Base-by-base conservation (phyloP, 2,888 invertebrate species). In the Colostygia pectinataria region DNA sequence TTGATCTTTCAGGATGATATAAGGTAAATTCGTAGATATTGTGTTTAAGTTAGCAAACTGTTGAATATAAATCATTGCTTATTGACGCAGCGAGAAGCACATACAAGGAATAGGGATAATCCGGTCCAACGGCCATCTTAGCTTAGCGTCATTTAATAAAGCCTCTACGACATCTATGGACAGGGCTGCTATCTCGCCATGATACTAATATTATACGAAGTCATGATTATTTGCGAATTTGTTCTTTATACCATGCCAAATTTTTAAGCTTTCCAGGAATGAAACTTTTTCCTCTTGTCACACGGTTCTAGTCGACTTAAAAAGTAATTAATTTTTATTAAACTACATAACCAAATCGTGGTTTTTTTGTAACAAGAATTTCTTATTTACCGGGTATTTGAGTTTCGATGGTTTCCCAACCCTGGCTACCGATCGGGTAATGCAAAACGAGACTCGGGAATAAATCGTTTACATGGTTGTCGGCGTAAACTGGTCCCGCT, bases 391-490 rank as follows among this genome's bases (percentile, higher is more conserved):
- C 25, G 33, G 13, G 29, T 47, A 12, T 42, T 42, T 27, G 29
- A 46, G 24, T 28, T 49, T 29, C 38, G 69, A 63, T 66, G 57
- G 56, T 68, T 68, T 75, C 60, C n/a, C 83, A 85, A 66, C 85
- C 88, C 87, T 87, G 77, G 76, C 79, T 83, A 77, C 80, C 76
- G 83, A 84, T 85, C 87, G 77, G 77, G 82, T 84, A 87, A 90
- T 87, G 88, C 88, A 88, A 88, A 88, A 87, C 86, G 78, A 85
- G 84, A 72, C 77, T 80, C 74, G 76, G 82, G 85, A 83, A 89
- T 89, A 88, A 89, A 89, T 90, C 85, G 89, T 89, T 90, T 90
- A 90, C 89, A 90, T 88, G 88, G 79, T 87, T 88, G 89, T 90
- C 88, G 85, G 88, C 85, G 85, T 87, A 90, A 89, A 89, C 89